Evolutionary conservation across 2,113 vertebrate species (phyloP), one percentile per base, ranked within the genome.

Genomic region (Cavia porcellus): DNA sequence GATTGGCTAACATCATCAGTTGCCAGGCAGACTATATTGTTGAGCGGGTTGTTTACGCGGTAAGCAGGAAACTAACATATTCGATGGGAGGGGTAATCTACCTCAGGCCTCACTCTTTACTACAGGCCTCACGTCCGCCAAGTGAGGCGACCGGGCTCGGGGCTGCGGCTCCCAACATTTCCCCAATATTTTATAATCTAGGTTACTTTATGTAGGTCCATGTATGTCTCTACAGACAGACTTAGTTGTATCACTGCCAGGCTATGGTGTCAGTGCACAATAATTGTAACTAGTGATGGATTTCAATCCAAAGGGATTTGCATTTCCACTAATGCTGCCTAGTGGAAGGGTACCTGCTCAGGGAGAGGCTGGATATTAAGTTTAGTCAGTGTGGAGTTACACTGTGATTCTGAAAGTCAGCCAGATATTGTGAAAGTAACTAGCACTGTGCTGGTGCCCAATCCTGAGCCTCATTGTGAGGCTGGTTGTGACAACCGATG

Each of bases 391-490:
- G 75, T 75, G n/a, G 90, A 14, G 38, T 74, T 38, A 81, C 66
- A 84, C 38, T 52, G 35, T 42, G 47, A 79, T 68, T 92, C 59
- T 79, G 72, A 90, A 94, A 80, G 12, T 1, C 10, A 47, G 17
- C 74, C 47, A 84, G 13, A n/a, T 68, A 59, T 55, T 80, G 38
- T 79, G 62, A 82, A 93, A 92, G 87, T 74, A 92, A 42, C 32
- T 32, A 89, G 61, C 30, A 28, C 1, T 38, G 6, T 25, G 20
- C 9, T 83, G 14, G 3, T 70, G 30, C 35, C 70, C 68, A 45
- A 62, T 59, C 32, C 35, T 81, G 57, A 77, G n/a, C 15, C 52
- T 89, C 20, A 42, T 57, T 7, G 0, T 25, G 30, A 82, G 38
- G 35, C 66, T 55, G 35, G 6, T 55, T 83, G 13, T 90, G 57